Evolutionary conservation across 1,140 invertebrate genomes (phyloP).

Genomic region (Philotrypesis tridentata): DNA sequence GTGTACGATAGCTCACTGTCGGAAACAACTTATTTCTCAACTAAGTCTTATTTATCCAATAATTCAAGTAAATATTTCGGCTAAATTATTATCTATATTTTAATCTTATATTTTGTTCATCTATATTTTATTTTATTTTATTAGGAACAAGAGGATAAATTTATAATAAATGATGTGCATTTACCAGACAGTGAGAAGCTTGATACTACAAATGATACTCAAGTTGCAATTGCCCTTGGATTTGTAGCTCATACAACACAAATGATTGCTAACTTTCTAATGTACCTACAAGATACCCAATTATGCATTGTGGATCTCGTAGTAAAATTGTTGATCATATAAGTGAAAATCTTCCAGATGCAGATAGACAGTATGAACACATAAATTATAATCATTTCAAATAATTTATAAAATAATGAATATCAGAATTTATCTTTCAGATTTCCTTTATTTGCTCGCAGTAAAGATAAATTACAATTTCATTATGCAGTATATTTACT

Average conservation of each 20-base stretch:
- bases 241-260: conserved; percentile 86
- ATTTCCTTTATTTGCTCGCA: conserved; percentile 86
- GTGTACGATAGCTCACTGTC: conserved; percentile 77
- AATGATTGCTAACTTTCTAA: conserved; percentile 88
- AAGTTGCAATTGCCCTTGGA: conserved; percentile 84
- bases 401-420: not conserved
- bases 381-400: conserved; percentile 23
- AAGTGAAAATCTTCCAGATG: conserved; percentile 80
- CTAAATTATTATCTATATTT: conserved; percentile 30
- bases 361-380: conserved; percentile 82
- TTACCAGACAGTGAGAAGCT: conserved; percentile 80
- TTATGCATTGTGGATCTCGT: conserved; percentile 84
- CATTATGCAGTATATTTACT: conserved; percentile 89
- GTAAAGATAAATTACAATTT: conserved; percentile 83
- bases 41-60: conserved; percentile 79
- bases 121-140: conserved; percentile 47
- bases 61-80: conserved; percentile 68
- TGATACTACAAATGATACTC: conserved; percentile 75
- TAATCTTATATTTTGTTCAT: too few species aligned
- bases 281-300: conserved; percentile 86
- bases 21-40: conserved; percentile 79
- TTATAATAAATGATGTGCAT: conserved; percentile 81
- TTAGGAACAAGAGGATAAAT: conserved; percentile 76
- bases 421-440: conserved; percentile 68
- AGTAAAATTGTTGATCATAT: conserved; percentile 87